A percentile compares a stretch with the other conserved stretches of the same genome.
These are phyloP conservation scores for Chionomys nivalis DNA, from an alignment of 2,113 vertebrate species.

Conservation along the genomic window DNA sequence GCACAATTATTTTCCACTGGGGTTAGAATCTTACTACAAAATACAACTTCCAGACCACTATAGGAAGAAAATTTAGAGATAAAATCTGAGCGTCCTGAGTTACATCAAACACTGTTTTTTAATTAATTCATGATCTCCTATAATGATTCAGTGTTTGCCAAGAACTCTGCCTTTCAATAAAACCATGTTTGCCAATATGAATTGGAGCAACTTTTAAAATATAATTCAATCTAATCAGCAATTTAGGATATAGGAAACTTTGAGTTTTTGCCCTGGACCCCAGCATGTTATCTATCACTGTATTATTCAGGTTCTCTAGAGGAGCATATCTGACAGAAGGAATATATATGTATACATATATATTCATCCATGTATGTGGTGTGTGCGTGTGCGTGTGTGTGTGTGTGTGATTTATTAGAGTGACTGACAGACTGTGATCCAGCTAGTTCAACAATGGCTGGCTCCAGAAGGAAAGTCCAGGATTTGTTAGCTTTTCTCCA, in stretches of 20 bases:
- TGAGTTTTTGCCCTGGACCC: background rate
- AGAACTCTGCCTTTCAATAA: background rate
- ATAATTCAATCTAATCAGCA: background rate
- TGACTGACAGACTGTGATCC: background rate
- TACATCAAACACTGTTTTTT: background rate
- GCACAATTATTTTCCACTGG: background rate
- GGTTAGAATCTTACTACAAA: background rate
- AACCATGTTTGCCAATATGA: background rate
- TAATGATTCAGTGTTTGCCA: background rate
- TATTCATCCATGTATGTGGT: background rate
- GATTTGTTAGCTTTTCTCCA: background rate
- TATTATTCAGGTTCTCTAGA: background rate
- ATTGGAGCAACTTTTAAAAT: background rate
- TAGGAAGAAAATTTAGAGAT: background rate
- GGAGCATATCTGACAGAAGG: background rate
- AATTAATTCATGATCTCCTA: background rate
- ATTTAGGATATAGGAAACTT: background rate
- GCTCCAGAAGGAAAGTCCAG: background rate
- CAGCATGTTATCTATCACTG: background rate
- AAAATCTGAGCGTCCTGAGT: background rate
- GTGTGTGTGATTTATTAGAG: background rate
- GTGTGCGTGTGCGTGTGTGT: background rate
- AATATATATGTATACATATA: background rate
- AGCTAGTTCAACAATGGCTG: background rate
- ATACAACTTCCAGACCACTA: background rate